Evolutionary conservation across 2,113 vertebrate genomes (phyloP).

Genomic region (Aythya baeri): DNA sequence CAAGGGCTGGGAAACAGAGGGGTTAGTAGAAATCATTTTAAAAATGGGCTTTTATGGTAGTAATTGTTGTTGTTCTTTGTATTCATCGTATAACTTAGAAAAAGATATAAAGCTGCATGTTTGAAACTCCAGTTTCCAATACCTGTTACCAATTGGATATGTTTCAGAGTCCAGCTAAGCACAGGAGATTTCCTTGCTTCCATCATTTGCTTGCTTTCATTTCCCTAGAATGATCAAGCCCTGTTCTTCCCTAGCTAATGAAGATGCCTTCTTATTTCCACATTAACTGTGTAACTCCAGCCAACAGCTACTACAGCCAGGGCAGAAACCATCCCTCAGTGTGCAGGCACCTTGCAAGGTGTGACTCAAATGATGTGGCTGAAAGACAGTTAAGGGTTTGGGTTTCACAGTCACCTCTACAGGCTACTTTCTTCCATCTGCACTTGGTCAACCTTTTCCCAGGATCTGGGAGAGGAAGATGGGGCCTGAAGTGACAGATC

Average conservation of each 20-base stretch:
- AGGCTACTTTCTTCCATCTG: not conserved
- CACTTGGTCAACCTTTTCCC: not conserved
- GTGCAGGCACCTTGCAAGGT: accelerated
- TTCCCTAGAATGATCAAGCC: not conserved
- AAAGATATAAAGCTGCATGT: not conserved
- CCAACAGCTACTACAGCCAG: not conserved
- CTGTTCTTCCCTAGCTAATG: not conserved
- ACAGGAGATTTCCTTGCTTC: not conserved
- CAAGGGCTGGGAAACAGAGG: not conserved
- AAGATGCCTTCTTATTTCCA: not conserved
- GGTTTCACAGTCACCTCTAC: not conserved
- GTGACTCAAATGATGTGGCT: not conserved
- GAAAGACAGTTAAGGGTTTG: not conserved
- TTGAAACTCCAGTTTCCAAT: not conserved
- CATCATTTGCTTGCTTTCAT: not conserved
- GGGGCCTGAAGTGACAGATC: not conserved
- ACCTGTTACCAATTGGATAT: not conserved
- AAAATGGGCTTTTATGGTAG: not conserved
- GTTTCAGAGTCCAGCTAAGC: not conserved
- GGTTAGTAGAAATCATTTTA: not conserved
- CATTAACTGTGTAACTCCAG: not conserved
- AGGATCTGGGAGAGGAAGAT: not conserved
- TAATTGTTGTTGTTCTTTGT: not conserved
- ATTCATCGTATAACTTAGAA: not conserved
- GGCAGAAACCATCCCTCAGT: not conserved